phyloP scores from a whole-genome alignment of 1,140 invertebrate species.

The Colletes latitarsis region DNA sequence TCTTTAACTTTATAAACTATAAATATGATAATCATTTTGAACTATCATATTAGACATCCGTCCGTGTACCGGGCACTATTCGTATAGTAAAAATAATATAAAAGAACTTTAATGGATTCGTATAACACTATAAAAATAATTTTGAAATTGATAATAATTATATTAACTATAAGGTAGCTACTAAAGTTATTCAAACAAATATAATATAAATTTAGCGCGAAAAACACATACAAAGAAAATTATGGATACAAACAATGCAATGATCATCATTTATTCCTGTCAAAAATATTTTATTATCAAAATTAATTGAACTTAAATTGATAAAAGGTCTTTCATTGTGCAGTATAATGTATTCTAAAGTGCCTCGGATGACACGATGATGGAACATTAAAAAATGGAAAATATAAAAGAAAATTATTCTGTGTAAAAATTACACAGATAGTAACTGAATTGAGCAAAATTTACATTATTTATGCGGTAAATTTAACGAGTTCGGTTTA shows the following conservation, averaged over 20 bases:
- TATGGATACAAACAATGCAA: background rate
- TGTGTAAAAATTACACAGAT: background rate
- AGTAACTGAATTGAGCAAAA: background rate
- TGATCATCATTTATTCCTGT: conserved; percentile 22
- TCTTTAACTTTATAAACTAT: conserved; percentile 47
- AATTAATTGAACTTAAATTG: conserved; percentile 12
- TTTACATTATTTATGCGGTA: too few species aligned
- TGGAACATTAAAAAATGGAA: conserved; percentile 15
- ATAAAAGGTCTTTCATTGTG: conserved; percentile 45
- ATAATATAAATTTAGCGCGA: conserved; percentile 5
- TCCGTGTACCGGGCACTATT: conserved; percentile 65
- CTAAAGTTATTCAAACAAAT: conserved; percentile 18
- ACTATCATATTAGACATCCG: conserved; percentile 62
- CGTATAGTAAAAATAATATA: conserved; percentile 36
- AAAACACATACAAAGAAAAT: background rate
- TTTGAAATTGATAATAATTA: conserved; percentile 44
- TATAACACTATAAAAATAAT: conserved; percentile 35
- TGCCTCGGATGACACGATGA: conserved; percentile 67
- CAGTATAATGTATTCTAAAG: conserved; percentile 54
- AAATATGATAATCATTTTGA: conserved; percentile 51
- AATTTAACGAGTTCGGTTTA: too few species aligned
- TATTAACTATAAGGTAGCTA: conserved; percentile 34
- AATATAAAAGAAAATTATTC: background rate
- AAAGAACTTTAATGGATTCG: conserved; percentile 21
- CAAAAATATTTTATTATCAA: conserved; percentile 8